Percentiles rank a stretch among this genome's conserved stretches.
Conservation (phyloP, 2,113 vertebrate species). For the Spheniscus mendiculus region DNA sequence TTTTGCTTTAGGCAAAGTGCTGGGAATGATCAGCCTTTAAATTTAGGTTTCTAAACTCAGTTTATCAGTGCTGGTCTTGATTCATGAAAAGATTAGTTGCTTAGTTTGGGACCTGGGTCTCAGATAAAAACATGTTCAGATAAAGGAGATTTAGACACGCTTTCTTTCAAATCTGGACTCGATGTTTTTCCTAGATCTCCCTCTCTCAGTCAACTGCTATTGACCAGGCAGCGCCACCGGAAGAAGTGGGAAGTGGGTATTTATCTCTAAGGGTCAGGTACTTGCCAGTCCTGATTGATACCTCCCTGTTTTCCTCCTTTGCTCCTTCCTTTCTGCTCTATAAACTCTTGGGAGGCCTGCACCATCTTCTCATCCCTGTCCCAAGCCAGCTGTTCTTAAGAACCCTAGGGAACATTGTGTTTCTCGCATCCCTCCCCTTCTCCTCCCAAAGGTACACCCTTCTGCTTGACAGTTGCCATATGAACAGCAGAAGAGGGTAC, state of each 20-base stretch:
- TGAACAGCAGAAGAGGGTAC: not conserved
- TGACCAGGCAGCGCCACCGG: not conserved
- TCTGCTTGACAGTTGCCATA: not conserved
- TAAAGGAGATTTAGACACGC: not conserved
- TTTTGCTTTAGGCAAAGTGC: not conserved
- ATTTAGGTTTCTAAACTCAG: not conserved
- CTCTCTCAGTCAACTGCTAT: not conserved
- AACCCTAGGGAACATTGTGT: not conserved
- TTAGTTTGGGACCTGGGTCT: not conserved
- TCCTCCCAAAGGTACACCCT: not conserved
- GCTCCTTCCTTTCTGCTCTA: not conserved
- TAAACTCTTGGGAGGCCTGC: not conserved
- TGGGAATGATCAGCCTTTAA: not conserved
- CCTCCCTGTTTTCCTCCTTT: not conserved
- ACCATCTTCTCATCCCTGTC: not conserved
- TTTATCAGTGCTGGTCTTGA: not conserved
- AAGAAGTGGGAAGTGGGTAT: not conserved
- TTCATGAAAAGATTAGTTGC: not conserved
- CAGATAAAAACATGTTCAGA: not conserved
- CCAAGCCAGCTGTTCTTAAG: not conserved
- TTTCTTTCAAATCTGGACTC: not conserved
- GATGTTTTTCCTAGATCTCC: not conserved
- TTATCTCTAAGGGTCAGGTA: not conserved
- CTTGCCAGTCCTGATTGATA: not conserved
- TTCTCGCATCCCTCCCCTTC: not conserved